These are phyloP conservation scores for Phyllostomus discolor DNA, from an alignment of 2,113 vertebrate species.

Conservation along the genomic window DNA sequence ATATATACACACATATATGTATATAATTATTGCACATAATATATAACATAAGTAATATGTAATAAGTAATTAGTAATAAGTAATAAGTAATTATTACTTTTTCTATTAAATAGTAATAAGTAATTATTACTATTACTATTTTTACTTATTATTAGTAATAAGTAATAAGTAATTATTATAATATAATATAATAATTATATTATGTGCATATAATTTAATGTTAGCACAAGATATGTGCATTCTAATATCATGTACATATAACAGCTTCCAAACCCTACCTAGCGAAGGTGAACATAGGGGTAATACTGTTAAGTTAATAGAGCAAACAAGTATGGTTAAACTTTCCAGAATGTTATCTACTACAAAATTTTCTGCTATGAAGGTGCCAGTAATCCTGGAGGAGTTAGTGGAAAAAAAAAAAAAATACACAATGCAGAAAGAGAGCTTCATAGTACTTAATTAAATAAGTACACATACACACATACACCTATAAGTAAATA, in stretches of 20 bases:
- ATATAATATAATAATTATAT: no score
- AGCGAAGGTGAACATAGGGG: not conserved
- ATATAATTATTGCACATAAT: no score
- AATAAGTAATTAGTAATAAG: no score
- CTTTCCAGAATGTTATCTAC: not conserved
- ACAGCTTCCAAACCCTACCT: not conserved
- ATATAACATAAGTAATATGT: no score
- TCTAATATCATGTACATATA: not conserved
- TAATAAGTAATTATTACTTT: no score
- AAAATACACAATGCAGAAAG: not conserved
- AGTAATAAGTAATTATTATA: no score
- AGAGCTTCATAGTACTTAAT: not conserved
- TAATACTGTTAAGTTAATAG: not conserved
- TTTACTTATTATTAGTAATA: no score
- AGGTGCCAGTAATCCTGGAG: not conserved
- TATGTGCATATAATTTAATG: not conserved
- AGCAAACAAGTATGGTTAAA: not conserved
- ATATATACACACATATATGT: no score
- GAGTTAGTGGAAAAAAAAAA: not conserved
- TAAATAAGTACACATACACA: not conserved
- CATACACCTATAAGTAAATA: slow-evolving; percentile 4
- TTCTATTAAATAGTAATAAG: no score
- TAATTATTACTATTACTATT: no score
- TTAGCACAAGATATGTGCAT: not conserved
- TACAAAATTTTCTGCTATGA: not conserved